Evolutionary conservation across 2,113 vertebrate species (phyloP).

Genomic region (Percina caprodes): DNA sequence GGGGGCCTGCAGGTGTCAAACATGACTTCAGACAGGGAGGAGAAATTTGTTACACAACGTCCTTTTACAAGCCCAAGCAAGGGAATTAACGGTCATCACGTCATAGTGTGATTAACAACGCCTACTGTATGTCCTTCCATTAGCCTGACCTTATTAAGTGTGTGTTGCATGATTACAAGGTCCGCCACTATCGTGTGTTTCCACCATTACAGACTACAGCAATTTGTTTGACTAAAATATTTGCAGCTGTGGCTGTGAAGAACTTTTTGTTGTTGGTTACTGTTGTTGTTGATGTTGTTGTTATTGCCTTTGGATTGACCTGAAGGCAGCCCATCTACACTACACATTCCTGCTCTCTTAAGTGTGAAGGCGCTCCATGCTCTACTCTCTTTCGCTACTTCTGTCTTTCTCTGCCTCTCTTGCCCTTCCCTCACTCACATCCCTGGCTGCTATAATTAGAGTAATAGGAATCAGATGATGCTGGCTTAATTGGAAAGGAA

Average conservation of each 20-base stretch:
- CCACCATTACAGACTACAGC: conserved; percentile 25
- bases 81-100: conserved; percentile 48
- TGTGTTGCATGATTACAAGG: conserved; percentile 50
- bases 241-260: conserved; percentile 54
- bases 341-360: conserved; percentile 39
- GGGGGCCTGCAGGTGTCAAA: conserved; percentile 61
- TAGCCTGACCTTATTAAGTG: conserved; percentile 62
- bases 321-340: conserved; percentile 49
- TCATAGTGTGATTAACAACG: conserved; percentile 61
- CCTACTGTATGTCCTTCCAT: conserved; percentile 50
- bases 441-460: conserved; percentile 82
- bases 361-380: conserved; percentile 56
- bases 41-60: conserved; percentile 37
- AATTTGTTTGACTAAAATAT: conserved; percentile 27
- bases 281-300: conserved; percentile 59
- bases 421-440: conserved; percentile 67
- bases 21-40: conserved; percentile 34
- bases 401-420: conserved; percentile 7
- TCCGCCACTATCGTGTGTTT: conserved; percentile 54
- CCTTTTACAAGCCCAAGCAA: conserved; percentile 58
- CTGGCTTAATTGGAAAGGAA: conserved; percentile 85
- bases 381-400: conserved; percentile 17
- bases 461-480: conserved; percentile 83
- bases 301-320: conserved; percentile 55
- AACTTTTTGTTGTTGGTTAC: conserved; percentile 68